Base-by-base conservation (phyloP, 2,888 invertebrate genomes). In the Lithophane leautieri region DNA sequence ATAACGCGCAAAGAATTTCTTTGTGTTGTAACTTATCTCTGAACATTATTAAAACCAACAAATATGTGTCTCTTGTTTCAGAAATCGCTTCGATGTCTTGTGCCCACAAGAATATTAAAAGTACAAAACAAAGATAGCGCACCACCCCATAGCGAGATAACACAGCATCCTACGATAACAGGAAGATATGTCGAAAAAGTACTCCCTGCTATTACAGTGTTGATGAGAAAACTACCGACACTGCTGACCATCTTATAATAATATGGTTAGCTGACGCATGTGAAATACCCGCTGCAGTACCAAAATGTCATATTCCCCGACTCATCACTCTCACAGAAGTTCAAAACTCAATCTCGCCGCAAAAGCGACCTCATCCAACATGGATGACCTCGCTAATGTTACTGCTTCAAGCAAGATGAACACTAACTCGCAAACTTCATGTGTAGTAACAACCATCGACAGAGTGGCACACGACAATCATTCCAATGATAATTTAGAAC, bases 21-120 rank as follows among this genome's bases (percentile, higher is more conserved):
- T 85, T 89, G 84, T 90, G 82, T 74, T 74, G 19, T 72, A 73
- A 76, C 67, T 90, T 92, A 92, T 92, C 91, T 87, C 78, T 86
- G 81, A 83, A 82, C 89, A 85, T 89, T 71, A 89, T 90, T 83
- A 90, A 84, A 62, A 54, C 42, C n/a, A 62, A 81, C 73, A 76
- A 76, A 86, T 86, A 88, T 91, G 86, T 90, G 90, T 92, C 91
- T 92, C 92, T 95, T 95, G 95, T 96, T 96, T 91, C 95, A 96
- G 96, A 95, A 93, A 94, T 94, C 92, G 92, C 94, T 95, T 92
- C 90, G 87, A 94, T 95, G 95, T 94, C 96, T 95, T 94, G 94
- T 93, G 90, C 90, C 93, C 88, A 94, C 94, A 96, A 95, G 95
- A 94, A 93, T 93, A 94, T 94, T 94, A 92, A 91, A 94, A 94